Evolutionary conservation across 2,888 invertebrate genomes (phyloP).

Genomic region (Diarsia rubi): DNA sequence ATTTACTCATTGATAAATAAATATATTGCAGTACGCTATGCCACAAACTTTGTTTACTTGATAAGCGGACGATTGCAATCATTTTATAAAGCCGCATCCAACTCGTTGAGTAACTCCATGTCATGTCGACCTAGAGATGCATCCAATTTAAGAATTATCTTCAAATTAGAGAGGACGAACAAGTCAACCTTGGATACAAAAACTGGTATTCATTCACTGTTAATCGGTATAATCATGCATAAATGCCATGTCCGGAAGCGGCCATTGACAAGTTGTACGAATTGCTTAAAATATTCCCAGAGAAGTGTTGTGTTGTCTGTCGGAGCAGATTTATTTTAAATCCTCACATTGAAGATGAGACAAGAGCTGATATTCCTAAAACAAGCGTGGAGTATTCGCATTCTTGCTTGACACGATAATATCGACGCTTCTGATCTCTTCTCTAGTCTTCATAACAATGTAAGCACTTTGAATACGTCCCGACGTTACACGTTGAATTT

Average conservation of each 20-base stretch:
- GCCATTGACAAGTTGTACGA: conserved; percentile 41
- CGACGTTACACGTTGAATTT: conserved; percentile 70
- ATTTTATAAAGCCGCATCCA: conserved; percentile 36
- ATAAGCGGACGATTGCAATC: conserved; percentile 62
- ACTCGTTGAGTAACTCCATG: conserved; percentile 15
- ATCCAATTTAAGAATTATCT: conserved; percentile 57
- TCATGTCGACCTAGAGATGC: conserved; percentile 43
- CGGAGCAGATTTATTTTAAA: conserved; percentile 15
- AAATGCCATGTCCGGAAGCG: conserved; percentile 42
- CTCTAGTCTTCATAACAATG: conserved; percentile 69
- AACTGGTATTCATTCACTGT: conserved; percentile 60
- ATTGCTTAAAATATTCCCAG: conserved; percentile 34
- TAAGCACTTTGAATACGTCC: conserved; percentile 71
- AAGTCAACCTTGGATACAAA: conserved; percentile 52
- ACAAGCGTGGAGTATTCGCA: conserved; percentile 39
- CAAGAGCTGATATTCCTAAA: conserved; percentile 36
- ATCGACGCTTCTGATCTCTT: conserved; percentile 56
- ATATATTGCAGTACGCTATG: conserved; percentile 69
- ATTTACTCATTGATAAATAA: conserved; percentile 75
- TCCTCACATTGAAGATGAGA: neutral
- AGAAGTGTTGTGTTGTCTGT: conserved; percentile 12
- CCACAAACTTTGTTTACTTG: conserved; percentile 73
- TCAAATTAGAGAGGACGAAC: conserved; percentile 52
- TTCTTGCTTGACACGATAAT: conserved; percentile 59
- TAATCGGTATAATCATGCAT: conserved; percentile 37